These are phyloP conservation scores for Cheilosia grossa DNA, from an alignment of 2,888 invertebrate genomes.

Conservation along the genomic window DNA sequence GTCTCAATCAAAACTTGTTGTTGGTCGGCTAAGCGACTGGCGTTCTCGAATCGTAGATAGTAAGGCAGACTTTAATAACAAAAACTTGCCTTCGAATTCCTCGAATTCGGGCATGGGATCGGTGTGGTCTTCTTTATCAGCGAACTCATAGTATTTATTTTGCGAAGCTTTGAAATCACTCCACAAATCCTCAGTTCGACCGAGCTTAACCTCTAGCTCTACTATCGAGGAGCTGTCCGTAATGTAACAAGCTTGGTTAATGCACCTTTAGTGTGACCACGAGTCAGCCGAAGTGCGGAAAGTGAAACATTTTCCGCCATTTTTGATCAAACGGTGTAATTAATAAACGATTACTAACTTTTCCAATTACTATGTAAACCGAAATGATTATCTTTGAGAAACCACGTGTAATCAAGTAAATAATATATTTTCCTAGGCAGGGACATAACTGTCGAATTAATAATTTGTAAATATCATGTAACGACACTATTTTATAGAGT, in stretches of 20 bases:
- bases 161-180: constrained; percentile 1
- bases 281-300: constrained; percentile 5
- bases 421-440: no score
- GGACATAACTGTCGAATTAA: no score
- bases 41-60: background rate
- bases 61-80: background rate
- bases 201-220: background rate
- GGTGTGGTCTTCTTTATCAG: background rate
- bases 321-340: background rate
- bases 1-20: background rate
- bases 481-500: no score
- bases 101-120: background rate
- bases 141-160: no score
- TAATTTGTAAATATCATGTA: no score
- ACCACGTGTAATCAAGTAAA: no score
- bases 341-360: background rate
- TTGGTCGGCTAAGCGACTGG: background rate
- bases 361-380: background rate
- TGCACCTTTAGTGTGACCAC: background rate
- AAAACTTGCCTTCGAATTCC: background rate
- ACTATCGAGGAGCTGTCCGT: background rate
- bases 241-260: background rate
- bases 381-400: background rate
- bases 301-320: background rate
- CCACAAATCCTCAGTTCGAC: constrained; percentile 6